Evolutionary conservation across 2,113 vertebrate species (phyloP).

Genomic region (Mormyrus iriodes): DNA sequence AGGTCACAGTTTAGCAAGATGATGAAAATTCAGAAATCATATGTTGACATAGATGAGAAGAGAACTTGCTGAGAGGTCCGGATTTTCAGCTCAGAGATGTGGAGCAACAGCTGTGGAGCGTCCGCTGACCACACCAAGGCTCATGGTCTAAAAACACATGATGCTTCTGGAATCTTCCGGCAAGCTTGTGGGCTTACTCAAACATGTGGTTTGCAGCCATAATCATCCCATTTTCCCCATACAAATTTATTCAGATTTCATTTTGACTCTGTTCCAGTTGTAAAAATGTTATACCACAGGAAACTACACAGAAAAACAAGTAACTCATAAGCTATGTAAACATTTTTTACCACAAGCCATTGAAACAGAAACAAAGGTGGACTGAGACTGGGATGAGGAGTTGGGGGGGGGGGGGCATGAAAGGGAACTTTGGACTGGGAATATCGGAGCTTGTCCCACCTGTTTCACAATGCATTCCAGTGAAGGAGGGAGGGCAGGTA

Average conservation of each 20-base stretch:
- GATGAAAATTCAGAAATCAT: not conserved
- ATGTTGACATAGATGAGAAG: not conserved
- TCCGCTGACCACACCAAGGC: constrained; percentile 16
- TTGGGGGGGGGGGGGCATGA: not conserved
- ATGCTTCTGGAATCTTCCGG: constrained; percentile 6
- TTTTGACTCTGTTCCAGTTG: constrained; percentile 34
- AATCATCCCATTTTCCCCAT: constrained; percentile 22
- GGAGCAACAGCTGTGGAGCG: not conserved
- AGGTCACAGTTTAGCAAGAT: not conserved
- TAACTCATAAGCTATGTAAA: constrained; percentile 29
- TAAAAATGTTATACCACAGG: constrained; percentile 34
- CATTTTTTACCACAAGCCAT: constrained; percentile 21
- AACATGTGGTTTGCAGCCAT: constrained; percentile 26
- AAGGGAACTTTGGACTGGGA: not conserved
- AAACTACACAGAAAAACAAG: constrained; percentile 33
- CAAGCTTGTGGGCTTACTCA: constrained; percentile 9
- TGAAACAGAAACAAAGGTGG: constrained; percentile 28
- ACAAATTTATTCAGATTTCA: constrained; percentile 22
- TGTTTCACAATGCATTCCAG: constrained; percentile 78
- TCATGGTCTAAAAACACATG: constrained; percentile 12
- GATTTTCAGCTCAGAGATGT: not conserved
- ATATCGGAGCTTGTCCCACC: constrained; percentile 52
- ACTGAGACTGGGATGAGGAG: not conserved
- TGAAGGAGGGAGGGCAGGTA: constrained; percentile 65
- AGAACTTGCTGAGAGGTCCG: not conserved